Evolutionary conservation across 2,888 invertebrate genomes (phyloP).

Genomic region (Coronaproctus castanopsis): DNA sequence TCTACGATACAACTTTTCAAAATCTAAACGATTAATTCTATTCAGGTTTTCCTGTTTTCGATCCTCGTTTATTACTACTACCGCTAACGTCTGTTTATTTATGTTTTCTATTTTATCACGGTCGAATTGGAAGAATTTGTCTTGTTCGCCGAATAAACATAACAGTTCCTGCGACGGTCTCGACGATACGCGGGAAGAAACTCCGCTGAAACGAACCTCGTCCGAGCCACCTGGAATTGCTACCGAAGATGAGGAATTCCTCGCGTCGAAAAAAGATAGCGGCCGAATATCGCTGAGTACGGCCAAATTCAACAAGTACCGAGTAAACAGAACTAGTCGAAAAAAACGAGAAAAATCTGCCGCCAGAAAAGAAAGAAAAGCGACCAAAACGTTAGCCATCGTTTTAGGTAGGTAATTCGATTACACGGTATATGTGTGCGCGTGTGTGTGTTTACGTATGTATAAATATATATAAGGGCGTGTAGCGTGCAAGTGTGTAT

Average conservation of each 20-base stretch:
- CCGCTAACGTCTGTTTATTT: too few species aligned
- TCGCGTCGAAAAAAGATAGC: conserved; percentile 44
- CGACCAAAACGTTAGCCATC: conserved; percentile 94
- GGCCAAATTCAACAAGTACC: conserved; percentile 72
- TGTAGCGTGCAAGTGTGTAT: too few species aligned
- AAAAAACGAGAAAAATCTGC: conserved; percentile 87
- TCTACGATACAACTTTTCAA: too few species aligned
- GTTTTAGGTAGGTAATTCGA: conserved; percentile 65
- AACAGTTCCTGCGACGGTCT: not conserved
- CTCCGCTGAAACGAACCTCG: conserved; percentile 17
- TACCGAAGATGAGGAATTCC: conserved; percentile 21
- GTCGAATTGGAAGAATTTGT: too few species aligned
- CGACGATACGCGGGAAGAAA: conserved; percentile 12
- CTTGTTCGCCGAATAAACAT: not conserved
- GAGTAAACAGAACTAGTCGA: conserved; percentile 81
- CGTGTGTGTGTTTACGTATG: too few species aligned
- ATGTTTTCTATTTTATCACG: too few species aligned
- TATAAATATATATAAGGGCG: too few species aligned
- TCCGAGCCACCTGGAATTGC: conserved; percentile 24
- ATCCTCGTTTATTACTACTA: too few species aligned
- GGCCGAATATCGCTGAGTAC: conserved; percentile 42
- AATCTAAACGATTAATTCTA: too few species aligned
- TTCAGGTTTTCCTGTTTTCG: too few species aligned
- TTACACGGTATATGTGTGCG: too few species aligned
- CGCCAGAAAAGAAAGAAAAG: conserved; percentile 86